Base-by-base conservation (phyloP, 2,113 vertebrate species). In the Lampris incognitus region DNA sequence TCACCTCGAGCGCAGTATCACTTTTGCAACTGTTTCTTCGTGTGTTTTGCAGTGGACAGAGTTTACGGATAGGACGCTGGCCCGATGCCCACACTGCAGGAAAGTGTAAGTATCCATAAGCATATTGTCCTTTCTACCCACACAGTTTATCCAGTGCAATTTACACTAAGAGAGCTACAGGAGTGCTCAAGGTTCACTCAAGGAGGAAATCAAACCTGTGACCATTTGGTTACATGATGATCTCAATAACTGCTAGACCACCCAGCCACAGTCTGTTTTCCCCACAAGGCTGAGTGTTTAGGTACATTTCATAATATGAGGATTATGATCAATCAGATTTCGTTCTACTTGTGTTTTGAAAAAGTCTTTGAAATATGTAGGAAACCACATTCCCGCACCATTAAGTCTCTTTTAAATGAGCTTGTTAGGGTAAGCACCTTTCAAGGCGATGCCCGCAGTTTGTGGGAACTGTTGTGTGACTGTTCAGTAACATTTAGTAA, bases 21-120 rank as follows among this genome's bases (percentile, higher is more conserved):
- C 24, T 24, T 24, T 24, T 24, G 24, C 37, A 1, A 1, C 9
- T 72, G 6, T 77, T 46, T 52, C 48, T 51, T 64, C 69, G 75
- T 72, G 82, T 87, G 38, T 63, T 91, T 90, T 39, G 24, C 87
- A 97, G 97, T 97, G 97, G 97, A 96, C 96, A 81, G 97, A 97
- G 92, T 97, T 97, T 93, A 97, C 97, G 6, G 97, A 97, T 88
- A 94, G 95, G 89, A 97, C 96, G 36, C 92, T 97, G 91, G 97
- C 96, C 63, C 91, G 96, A 49, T 97, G 97, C 88, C 97, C 97
- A 6, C 97, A 97, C 91, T 97, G 96, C 94, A 96, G 96, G 83
- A 97, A 97, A 95, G 97, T 97, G 96, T 97, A 87, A 96, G 96
- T 96, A 79, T 46, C 68, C n/a, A 8, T 63, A 9, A 69, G 49